Base-by-base conservation (phyloP, 2,797 vertebrate genomes). In the Melanotaenia maccullochi region DNA sequence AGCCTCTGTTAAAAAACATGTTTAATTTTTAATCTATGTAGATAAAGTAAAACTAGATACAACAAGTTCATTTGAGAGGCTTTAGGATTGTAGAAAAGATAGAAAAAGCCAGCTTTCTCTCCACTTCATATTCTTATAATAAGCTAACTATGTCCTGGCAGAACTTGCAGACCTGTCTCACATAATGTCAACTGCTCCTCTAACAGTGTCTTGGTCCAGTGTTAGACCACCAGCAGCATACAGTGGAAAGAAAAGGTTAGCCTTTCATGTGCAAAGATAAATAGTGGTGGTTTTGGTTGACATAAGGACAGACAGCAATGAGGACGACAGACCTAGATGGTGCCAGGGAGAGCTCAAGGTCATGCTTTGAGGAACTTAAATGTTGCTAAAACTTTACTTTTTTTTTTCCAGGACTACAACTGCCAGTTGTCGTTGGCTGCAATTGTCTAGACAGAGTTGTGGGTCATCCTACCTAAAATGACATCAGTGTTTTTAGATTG, bases 401-500 rank as follows among this genome's bases (percentile, higher is more conserved):
- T 30, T 25, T 30, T 30, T 89, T 86, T 87, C 81, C 87, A 84
- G 16, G 52, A 1, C 66, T 36, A 2, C 33, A 66, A 61, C 68
- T 24, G 18, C 74, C 25, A 60, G 79, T 71, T 85, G 71, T 88
- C 70, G 89, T 87, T 90, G 86, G 87, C 85, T 40, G 65, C 16
- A 16, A 59, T 58, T 16, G 81, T 86, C 82, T 85, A 85, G 87
- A 90, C 88, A 71, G 55, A 54, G 57, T 78, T 84, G 20, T 88
- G 85, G 88, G 78, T 85, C 83, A 74, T 40, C 18, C 69, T 65
- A 68, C 78, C 83, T 79, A 11, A 87, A 78, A 90, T 90, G 84
- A 92, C 84, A 85, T 89, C 89, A 91, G 52, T 76, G 76, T 87
- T 88, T 84, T 78, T 28, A 56, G 35, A 81, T 76, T 68, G 44